These are phyloP conservation scores for Montipora capricornis DNA, from an alignment of 64 coral and sea anemone genomes.

Conservation along the genomic window DNA sequence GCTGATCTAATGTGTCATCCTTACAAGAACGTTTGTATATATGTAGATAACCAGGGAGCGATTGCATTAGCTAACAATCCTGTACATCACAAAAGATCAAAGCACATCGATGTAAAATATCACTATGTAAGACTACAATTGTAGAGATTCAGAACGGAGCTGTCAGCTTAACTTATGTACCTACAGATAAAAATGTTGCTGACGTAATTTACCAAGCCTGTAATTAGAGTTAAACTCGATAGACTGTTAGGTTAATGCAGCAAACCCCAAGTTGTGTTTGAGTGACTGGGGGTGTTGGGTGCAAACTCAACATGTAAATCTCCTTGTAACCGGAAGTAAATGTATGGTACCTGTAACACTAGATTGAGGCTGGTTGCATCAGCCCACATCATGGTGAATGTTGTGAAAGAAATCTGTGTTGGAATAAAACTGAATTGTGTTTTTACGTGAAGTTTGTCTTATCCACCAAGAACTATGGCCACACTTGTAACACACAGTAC, in stretches of 20 bases:
- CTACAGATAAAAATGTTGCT: no score
- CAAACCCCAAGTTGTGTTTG: neutral
- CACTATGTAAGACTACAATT: slow-evolving; percentile 21
- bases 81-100: slow-evolving; percentile 22
- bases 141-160: slow-evolving; percentile 31
- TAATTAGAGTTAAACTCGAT: neutral
- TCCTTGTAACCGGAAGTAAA: neutral
- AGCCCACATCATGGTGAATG: no score
- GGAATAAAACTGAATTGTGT: no score
- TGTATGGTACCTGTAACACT: neutral
- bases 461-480: no score
- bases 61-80: slow-evolving; percentile 53
- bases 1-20: neutral
- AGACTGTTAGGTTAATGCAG: neutral
- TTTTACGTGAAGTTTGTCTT: no score
- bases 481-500: no score
- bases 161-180: neutral
- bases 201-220: slow-evolving; percentile 25
- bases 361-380: neutral
- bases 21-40: neutral
- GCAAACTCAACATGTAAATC: neutral
- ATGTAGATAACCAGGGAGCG: slow-evolving; percentile 57
- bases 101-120: slow-evolving; percentile 40
- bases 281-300: neutral
- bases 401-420: no score